phyloP scores from a whole-genome alignment of 2,888 invertebrate genomes.

The Lepidochitona cinerea region DNA sequence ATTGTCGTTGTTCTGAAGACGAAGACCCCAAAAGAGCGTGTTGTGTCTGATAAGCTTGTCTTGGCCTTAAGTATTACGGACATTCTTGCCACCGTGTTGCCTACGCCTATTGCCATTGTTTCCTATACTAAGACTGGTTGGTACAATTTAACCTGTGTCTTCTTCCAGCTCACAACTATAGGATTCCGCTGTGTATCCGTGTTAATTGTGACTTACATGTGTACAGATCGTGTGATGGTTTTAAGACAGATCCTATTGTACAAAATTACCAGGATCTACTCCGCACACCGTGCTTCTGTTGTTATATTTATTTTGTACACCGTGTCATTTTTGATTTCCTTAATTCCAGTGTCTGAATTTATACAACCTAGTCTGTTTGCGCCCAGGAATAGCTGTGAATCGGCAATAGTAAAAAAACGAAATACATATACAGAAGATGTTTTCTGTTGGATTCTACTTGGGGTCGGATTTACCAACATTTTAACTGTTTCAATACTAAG shows the following conservation, averaged over 20 bases:
- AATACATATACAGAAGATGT: slow-evolving; percentile 25
- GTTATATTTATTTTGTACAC: slow-evolving; percentile 34
- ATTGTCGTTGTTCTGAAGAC: slow-evolving; percentile 38
- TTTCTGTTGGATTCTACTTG: slow-evolving; percentile 41
- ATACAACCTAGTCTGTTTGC: slow-evolving; percentile 42
- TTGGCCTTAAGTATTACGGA: slow-evolving; percentile 48
- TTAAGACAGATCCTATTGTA: slow-evolving; percentile 20
- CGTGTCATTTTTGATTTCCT: slow-evolving; percentile 39
- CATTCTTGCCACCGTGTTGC: slow-evolving; percentile 50
- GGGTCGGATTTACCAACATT: slow-evolving; percentile 43
- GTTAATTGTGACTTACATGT: slow-evolving; percentile 47
- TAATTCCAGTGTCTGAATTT: slow-evolving; percentile 47
- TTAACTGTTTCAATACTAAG: slow-evolving; percentile 26
- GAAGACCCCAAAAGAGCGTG: slow-evolving; percentile 37
- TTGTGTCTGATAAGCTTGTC: slow-evolving; percentile 45
- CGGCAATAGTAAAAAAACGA: slow-evolving; percentile 45
- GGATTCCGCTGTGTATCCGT: slow-evolving; percentile 48
- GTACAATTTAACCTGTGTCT: slow-evolving; percentile 48
- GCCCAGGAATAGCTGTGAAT: slow-evolving; percentile 36
- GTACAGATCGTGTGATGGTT: slow-evolving; percentile 38
- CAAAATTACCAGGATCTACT: neutral
- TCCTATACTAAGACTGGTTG: slow-evolving; percentile 49
- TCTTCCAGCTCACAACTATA: slow-evolving; percentile 50
- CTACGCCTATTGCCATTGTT: slow-evolving; percentile 47
- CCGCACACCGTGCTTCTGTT: slow-evolving; percentile 27